Conservation (phyloP, 2,797 vertebrate species). For the Acipenser ruthenus region DNA sequence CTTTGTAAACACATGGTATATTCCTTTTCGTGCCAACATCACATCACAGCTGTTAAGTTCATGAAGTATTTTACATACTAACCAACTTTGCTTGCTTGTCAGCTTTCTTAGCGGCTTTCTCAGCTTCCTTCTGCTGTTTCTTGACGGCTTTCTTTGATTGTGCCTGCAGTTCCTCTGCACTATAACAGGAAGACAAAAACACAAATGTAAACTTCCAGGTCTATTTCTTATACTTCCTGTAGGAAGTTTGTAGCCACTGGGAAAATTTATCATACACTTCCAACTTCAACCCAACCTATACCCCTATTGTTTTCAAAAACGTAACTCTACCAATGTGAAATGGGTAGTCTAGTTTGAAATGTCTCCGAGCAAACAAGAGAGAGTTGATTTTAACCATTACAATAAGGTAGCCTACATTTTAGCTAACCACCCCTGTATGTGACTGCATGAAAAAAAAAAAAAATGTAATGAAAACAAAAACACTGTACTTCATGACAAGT, state of each 20-base stretch:
- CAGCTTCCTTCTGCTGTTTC: constrained; percentile 78
- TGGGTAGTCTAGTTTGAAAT: too few species aligned
- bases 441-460: too few species aligned
- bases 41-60: constrained; percentile 40
- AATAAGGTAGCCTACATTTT: too few species aligned
- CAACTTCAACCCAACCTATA: constrained; percentile 32
- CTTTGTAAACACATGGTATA: constrained; percentile 3
- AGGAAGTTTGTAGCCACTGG: constrained; percentile 81
- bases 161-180: constrained; percentile 66
- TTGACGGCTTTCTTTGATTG: constrained; percentile 70
- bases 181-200: constrained; percentile 58
- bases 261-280: constrained; percentile 55
- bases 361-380: too few species aligned
- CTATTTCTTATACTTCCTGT: constrained; percentile 72
- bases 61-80: constrained; percentile 31
- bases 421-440: too few species aligned
- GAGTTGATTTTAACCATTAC: too few species aligned
- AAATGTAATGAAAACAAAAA: too few species aligned
- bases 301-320: constrained; percentile 41
- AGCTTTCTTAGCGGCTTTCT: constrained; percentile 70
- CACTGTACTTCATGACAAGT: too few species aligned
- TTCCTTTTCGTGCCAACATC: constrained; percentile 32
- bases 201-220: constrained; percentile 60
- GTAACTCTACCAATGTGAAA: background rate
- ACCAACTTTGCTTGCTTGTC: constrained; percentile 67